Evolutionary conservation across 2,888 invertebrate genomes (phyloP), one percentile per base, ranked within the genome.

Genomic region (Eumerus sabulonum): DNA sequence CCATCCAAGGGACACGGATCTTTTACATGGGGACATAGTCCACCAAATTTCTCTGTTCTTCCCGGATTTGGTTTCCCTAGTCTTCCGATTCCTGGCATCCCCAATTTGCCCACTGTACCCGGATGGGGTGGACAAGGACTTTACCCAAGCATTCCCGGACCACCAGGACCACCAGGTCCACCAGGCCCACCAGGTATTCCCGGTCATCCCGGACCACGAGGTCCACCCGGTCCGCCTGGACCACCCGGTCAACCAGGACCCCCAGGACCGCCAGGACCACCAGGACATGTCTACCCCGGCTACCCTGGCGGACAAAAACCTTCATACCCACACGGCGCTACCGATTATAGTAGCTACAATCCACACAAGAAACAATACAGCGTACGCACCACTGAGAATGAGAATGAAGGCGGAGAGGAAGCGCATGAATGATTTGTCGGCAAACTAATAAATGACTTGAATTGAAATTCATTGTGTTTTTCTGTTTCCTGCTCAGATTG

Each of bases 191-290:
- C 12, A 0, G 73, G 73, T 1, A 38, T 53, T 38, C 68, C 59
- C 45, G 68, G 59, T 3, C 68, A 44, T 1, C 68, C 45, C 5
- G 68, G 68, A 19, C 54, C 71, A 27, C 38, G 35, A 2, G 76
- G 76, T 1, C 54, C 64, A 48, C 59, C 9, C 9, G 76, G 68
- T 9, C 36, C 17, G 11, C 63, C 40, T 4, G 76, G 76, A 70
- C 83, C 86, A 56, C 85, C 84, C 51, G 72, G 66, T 0, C 13
- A 3, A 9, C 9, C n/a, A 0, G 76, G 74, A 0, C 53, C n/a
- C 44, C 18, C 59, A 9, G 74, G 74, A 57, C 50, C 59, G 13
- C 48, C 57, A 3, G 72, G 72, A 0, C 48, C 54, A 42, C 16
- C 19, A 3, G 74, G 74, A 40, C 45, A 59, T 11, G 60, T 16